Evolutionary conservation across 2,888 invertebrate genomes (phyloP).

Genomic region (Synanthedon formicaeformis): DNA sequence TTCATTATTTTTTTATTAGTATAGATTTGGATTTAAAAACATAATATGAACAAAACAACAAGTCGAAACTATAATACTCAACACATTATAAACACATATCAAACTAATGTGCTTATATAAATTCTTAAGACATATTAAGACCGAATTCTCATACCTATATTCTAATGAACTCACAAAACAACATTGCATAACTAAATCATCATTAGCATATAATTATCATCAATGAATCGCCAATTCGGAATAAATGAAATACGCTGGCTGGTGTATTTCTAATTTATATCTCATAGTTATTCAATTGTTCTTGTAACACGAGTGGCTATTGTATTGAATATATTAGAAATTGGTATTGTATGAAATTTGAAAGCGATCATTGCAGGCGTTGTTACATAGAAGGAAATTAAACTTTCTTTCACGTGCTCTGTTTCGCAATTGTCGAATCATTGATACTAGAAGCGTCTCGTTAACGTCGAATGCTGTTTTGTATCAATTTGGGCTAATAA

Average conservation of each 20-base stretch:
- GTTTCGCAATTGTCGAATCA: conserved; percentile 6
- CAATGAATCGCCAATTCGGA: background rate
- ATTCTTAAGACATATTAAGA: too few species aligned
- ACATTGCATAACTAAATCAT: background rate
- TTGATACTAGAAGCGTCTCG: conserved; percentile 3
- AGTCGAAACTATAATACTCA: too few species aligned
- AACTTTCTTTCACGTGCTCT: conserved; percentile 8
- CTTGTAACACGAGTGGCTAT: background rate
- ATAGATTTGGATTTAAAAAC: too few species aligned
- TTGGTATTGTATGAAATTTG: background rate
- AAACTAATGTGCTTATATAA: too few species aligned
- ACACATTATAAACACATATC: too few species aligned
- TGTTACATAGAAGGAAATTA: conserved; percentile 10
- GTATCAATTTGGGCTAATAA: background rate
- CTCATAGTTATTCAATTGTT: background rate
- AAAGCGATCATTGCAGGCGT: background rate
- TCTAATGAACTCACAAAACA: too few species aligned
- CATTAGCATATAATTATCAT: background rate
- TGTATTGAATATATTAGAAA: background rate
- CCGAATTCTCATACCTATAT: too few species aligned
- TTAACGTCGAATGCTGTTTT: background rate
- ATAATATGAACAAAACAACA: too few species aligned
- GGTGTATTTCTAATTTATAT: background rate
- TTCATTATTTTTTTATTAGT: too few species aligned
- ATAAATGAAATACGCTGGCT: too few species aligned